These are phyloP conservation scores for Rhynchomys soricoides DNA, from an alignment of 2,113 vertebrate species.

Conservation along the genomic window DNA sequence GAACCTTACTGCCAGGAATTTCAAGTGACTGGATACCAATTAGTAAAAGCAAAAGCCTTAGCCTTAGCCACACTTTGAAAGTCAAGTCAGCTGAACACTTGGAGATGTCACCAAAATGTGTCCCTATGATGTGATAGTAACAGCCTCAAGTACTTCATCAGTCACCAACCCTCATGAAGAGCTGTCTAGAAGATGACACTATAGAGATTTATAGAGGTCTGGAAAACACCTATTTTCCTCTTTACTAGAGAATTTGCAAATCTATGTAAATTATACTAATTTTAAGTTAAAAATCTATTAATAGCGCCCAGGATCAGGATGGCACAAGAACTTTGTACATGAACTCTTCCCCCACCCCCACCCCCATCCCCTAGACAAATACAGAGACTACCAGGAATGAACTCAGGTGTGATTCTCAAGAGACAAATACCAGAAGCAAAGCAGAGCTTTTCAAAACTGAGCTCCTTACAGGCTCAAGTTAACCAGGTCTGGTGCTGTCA, in stretches of 20 bases:
- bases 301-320: neutral
- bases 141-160: neutral
- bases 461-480: neutral
- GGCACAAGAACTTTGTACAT: neutral
- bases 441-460: neutral
- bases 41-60: neutral
- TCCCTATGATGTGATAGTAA: neutral
- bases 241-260: constrained; percentile 16
- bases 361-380: neutral
- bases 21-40: neutral
- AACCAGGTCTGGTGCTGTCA: neutral
- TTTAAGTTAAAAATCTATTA: neutral
- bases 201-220: neutral
- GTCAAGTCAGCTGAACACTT: neutral
- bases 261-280: neutral
- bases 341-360: neutral
- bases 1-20: neutral
- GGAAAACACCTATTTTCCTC: constrained; percentile 26
- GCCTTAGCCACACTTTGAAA: neutral
- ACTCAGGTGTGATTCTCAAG: neutral
- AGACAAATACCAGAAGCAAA: neutral
- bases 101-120: neutral
- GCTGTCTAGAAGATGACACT: neutral
- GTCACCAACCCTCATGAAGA: neutral
- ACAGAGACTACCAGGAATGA: neutral